phyloP scores from a whole-genome alignment of 2,797 vertebrate genomes.

The Lagocephalus sceleratus region DNA sequence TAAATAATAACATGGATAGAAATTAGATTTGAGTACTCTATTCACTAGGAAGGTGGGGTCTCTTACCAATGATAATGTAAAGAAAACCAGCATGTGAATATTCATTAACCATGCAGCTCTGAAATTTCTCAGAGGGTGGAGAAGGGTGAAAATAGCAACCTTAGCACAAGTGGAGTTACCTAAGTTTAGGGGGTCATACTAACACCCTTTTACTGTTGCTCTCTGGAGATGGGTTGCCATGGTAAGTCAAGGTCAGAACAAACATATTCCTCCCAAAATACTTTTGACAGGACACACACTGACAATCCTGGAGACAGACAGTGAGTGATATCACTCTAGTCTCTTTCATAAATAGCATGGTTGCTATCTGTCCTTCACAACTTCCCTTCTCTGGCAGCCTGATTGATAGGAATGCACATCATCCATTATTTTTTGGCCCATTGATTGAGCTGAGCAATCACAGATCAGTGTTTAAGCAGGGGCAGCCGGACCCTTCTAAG shows the following conservation, averaged over 20 bases:
- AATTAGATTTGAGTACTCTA: too few species aligned
- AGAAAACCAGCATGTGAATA: too few species aligned
- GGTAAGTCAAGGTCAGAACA: slow-evolving; percentile 39
- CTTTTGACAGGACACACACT: slow-evolving; percentile 41
- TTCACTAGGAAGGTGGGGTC: too few species aligned
- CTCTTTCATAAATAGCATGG: slow-evolving; percentile 39
- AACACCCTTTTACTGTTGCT: slow-evolving; percentile 9
- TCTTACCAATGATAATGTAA: too few species aligned
- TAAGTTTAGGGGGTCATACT: slow-evolving; percentile 13
- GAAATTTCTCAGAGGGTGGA: too few species aligned
- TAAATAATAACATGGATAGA: too few species aligned
- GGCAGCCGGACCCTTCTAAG: slow-evolving; percentile 53
- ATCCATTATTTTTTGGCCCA: slow-evolving; percentile 59
- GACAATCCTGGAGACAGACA: slow-evolving; percentile 32
- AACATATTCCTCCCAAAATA: slow-evolving; percentile 46
- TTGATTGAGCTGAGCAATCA: slow-evolving; percentile 57
- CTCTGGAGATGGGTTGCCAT: background rate
- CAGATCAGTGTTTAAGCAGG: slow-evolving; percentile 47
- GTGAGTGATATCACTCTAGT: slow-evolving; percentile 35
- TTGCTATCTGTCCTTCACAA: slow-evolving; percentile 33
- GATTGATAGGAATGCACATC: slow-evolving; percentile 53
- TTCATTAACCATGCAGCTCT: too few species aligned
- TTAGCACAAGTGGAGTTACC: slow-evolving; percentile 8
- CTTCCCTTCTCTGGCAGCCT: slow-evolving; percentile 20
- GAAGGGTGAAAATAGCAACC: slow-evolving; percentile 1